Evolutionary conservation across 1,140 invertebrate genomes (phyloP), one percentile per base, ranked within the genome.

Genomic region (Drosophila azteca): DNA sequence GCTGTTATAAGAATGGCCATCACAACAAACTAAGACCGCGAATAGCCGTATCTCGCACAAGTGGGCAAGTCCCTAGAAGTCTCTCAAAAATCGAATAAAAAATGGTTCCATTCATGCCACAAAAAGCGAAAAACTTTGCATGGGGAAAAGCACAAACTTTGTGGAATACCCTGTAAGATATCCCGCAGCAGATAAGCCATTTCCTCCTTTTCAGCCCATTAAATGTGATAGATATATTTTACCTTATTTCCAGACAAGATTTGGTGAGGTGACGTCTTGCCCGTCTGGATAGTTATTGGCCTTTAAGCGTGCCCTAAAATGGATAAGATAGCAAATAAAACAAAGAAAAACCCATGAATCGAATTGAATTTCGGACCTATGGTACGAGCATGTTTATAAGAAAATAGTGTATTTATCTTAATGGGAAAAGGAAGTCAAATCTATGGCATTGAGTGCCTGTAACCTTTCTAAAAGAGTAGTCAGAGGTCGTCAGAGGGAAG

Each of bases 21-120:
- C 35, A 53, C 51, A 58, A 43, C 66, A 69, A 31, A 57, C 46
- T 69, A 65, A 24, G 22, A 57, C 64, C 66, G 64, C 66, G 51
- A 48, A 68, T 41, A 31, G 35, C 35, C 35, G 11, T 39, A 39
- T 39, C 35, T 57, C 51, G 29, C 49, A 3, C 66, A 43, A 68
- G 24, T 43, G 51, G 64, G 51, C 17, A 17, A 35, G 64, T 31
- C 13, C 13, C 63, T 65, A 64, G 41, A 50, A 50, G 44, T 15
- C n/a, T 39, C 66, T 55, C 35, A 31, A 69, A 64, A 58, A 69
- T 69, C 65, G 64, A 44, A 50, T 39, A 69, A 69, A 49, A 43
- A 69, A 69, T 41, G 41, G 24, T 35, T 69, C 39, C 45, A 57
- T 69, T 58, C 67, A 69, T 58, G 51, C 35, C 35, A 11, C 24